Evolutionary conservation across 2,113 vertebrate species (phyloP).

Genomic region (Pseudorectes ferrugineus): DNA sequence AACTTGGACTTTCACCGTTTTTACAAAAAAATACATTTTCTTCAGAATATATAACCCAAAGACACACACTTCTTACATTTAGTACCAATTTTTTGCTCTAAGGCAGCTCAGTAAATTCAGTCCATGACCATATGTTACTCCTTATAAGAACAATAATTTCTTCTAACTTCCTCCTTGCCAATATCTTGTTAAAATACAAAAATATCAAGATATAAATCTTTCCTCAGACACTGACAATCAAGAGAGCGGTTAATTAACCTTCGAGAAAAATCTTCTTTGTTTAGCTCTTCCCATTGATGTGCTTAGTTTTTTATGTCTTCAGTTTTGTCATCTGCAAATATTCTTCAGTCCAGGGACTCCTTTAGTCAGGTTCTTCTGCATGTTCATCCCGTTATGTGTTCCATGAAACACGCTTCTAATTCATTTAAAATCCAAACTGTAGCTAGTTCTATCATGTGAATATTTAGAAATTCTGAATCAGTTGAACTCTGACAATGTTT

Average conservation of each 20-base stretch:
- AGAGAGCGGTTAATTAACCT: background rate
- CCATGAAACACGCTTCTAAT: background rate
- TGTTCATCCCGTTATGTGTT: background rate
- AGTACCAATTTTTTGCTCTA: background rate
- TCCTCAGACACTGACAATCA: background rate
- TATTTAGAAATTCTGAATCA: background rate
- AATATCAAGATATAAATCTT: background rate
- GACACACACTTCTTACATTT: background rate
- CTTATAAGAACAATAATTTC: background rate
- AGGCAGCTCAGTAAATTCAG: background rate
- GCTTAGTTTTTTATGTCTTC: background rate
- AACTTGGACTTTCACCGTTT: background rate
- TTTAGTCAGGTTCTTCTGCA: background rate
- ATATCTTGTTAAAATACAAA: background rate
- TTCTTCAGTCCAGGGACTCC: background rate
- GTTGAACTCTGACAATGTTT: background rate
- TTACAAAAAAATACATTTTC: background rate
- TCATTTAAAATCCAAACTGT: background rate
- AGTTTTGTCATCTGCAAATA: background rate
- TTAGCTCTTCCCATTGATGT: background rate
- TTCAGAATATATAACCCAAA: background rate
- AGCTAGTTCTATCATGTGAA: background rate
- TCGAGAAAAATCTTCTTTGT: background rate
- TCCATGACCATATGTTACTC: background rate
- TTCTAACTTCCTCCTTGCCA: background rate